Base-by-base conservation (phyloP, 2,888 invertebrate species). In the Callosobruchus maculatus region DNA sequence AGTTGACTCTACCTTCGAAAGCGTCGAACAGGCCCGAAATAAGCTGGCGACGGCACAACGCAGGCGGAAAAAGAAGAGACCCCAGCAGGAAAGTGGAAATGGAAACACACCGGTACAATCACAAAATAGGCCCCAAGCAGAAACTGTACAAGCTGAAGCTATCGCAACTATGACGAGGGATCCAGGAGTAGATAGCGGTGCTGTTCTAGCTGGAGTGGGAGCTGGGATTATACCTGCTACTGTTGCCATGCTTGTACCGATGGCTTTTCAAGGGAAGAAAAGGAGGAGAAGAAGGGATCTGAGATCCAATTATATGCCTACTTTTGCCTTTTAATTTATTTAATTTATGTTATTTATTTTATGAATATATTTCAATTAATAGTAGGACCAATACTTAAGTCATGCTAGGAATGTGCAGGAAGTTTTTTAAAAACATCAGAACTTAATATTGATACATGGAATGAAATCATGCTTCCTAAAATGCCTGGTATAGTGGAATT, bases 151-250 rank as follows among this genome's bases (percentile, higher is more conserved):
- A 49, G 49, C 49, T 49, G 49, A 18, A 18, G 49, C 49, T 1
- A 49, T 49, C 13, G 49, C 49, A 18, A 49, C 76, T 75, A 74
- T 68, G 22, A 68, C 68, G 7, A 79, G 0, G 76, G 79, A 0
- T 78, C 78, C 1, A 80, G 79, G 70, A 78, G 76, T 69, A 3
- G 91, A 92, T 81, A 90, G 90, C 79, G 89, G 92, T 0, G 91
- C 92, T 0, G 89, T 93, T 66, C 83, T 93, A 77, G 93, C 93
- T 7, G 93, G 93, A 0, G 92, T 94, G 0, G 93, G 94, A 0
- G 94, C 94, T 20, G 94, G 94, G 0, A 93, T 94, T 92, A 89
- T 94, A 21, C 94, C 94, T 5, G 94, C 94, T 0, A 93, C 94
- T 0, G 93, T 94, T 92, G 94, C 94, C 0, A 93, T 94, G 92